Conservation (phyloP, 2,797 vertebrate genomes). For the Chromis chromis region DNA sequence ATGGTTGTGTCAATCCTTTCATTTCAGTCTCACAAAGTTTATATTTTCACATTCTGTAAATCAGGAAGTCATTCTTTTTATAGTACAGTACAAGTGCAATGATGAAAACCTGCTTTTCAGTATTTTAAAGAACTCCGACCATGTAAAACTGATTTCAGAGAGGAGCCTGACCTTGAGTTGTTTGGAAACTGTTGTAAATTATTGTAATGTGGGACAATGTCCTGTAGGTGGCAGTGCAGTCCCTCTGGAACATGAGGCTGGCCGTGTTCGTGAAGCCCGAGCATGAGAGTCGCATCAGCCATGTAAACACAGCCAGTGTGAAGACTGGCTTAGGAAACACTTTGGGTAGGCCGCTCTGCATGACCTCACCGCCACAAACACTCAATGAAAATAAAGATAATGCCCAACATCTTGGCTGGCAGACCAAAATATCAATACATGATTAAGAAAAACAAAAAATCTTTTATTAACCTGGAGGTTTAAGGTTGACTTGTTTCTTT, state of each 20-base stretch:
- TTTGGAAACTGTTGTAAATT: not conserved
- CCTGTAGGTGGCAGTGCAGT: conserved; percentile 88
- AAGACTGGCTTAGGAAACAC: conserved; percentile 89
- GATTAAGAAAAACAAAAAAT: conserved; percentile 9
- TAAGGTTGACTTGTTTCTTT: conserved; percentile 13
- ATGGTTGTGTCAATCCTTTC: not conserved
- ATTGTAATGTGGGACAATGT: conserved; percentile 58
- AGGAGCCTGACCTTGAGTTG: not conserved
- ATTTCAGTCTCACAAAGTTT: not conserved
- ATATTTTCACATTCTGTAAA: not conserved
- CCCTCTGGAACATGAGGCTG: conserved; percentile 88
- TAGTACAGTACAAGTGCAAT: not conserved
- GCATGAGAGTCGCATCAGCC: conserved; percentile 82
- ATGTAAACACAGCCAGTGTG: conserved; percentile 86
- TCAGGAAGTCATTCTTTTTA: not conserved
- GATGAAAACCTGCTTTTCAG: not conserved
- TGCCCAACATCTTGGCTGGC: not conserved
- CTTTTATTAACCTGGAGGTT: conserved; percentile 10
- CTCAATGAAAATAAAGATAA: conserved; percentile 14
- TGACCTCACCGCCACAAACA: conserved; percentile 12
- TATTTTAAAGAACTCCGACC: not conserved
- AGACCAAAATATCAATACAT: conserved; percentile 8
- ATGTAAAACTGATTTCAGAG: not conserved
- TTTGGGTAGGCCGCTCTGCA: conserved; percentile 77
- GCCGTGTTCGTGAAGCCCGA: conserved; percentile 87